Base-by-base conservation (phyloP, 92 coral and sea anemone species). In the Actinernus sp. region DNA sequence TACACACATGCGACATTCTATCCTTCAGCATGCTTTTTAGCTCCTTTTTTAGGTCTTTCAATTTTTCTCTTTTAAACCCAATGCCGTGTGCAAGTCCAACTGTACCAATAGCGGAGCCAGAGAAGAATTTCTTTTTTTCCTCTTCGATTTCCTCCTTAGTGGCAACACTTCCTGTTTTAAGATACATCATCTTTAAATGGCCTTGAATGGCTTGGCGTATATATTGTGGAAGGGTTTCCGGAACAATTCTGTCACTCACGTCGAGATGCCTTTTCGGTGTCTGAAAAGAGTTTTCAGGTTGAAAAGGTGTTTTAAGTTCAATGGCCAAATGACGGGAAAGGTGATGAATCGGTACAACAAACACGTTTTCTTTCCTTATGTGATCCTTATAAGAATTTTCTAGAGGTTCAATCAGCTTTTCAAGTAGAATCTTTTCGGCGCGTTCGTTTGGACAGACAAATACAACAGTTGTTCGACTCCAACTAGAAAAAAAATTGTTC, bases 311-410 rank as follows among this genome's bases (percentile, higher is more conserved):
- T 17, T 79, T 73, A 32, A 81, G 57, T 36, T 26, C 48, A 61
- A 10, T 26, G 0, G 82, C 72, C 14, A 81, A 51, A 26, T 30
- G n/a, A 12, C 74, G 30, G 3, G 88, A 38, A 21, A 81, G 76
- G 5, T 56, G 82, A 36, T 73, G 62, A 53, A 79, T 82, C 18
- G 62, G 64, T 18, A 70, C 82, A 21, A 81, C 88, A 36, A 73
- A 73, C 5, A 65, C 82, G 21, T 49, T 53, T 39, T 81, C 88
- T 45, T 31, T 33, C 26, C 28, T 50, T 50, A 50, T 50, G 20
- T 49, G 72, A 5, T 65, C 46, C 32, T 76, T 47, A 65, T 81
- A 64, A 17, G 49, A 48, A 18, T 74, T 38, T 7, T 40, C 41
- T 16, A 73, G 56, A 10, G 46, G 49, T 27, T 70, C 48, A n/a